These are phyloP conservation scores for Procapra przewalskii DNA, from an alignment of 2,113 vertebrate species.

Conservation along the genomic window DNA sequence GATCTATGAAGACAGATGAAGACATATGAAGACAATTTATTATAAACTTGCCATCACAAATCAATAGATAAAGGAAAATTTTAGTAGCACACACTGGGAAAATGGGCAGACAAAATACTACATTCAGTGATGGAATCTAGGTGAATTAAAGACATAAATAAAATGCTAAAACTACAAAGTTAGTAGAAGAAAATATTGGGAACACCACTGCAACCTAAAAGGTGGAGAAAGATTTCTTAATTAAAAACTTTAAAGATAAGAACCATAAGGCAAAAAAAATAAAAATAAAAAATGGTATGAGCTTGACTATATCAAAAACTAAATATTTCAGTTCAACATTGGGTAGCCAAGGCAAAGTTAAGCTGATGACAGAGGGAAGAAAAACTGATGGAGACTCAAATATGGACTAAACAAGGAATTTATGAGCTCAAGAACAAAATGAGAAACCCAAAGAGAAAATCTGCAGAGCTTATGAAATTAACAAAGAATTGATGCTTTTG, in stretches of 20 bases:
- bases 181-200: not conserved
- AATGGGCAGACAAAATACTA: not conserved
- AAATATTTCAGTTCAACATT: not conserved
- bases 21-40: not conserved
- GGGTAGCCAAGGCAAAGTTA: not conserved
- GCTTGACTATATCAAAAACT: not conserved
- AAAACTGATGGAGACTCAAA: not conserved
- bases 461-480: not conserved
- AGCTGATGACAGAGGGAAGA: not conserved
- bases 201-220: not conserved
- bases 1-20: not conserved
- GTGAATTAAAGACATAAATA: not conserved
- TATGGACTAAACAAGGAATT: not conserved
- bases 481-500: too few relatives aligned
- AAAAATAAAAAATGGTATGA: too few relatives aligned
- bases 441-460: constrained; percentile 1
- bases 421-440: not conserved
- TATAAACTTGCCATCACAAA: not conserved
- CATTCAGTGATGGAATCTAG: not conserved
- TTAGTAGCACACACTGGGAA: not conserved
- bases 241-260: not conserved
- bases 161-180: not conserved
- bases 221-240: not conserved
- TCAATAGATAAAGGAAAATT: not conserved
- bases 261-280: not conserved